Evolutionary conservation across 2,888 invertebrate species (phyloP).

Genomic region (Hymenopus coronatus): DNA sequence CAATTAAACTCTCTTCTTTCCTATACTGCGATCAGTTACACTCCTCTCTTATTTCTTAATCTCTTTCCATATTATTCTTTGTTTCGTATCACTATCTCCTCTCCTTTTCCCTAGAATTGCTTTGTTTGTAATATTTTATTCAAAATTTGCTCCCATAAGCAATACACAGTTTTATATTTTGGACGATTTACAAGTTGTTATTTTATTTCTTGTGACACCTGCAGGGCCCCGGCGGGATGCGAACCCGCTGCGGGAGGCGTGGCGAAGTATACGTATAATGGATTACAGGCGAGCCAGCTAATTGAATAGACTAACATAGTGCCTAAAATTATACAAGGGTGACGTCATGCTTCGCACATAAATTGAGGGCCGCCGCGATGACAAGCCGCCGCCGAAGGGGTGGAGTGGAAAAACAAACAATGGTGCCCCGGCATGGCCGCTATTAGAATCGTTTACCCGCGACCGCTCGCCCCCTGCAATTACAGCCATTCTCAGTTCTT

Average conservation of each 20-base stretch:
- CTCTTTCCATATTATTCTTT: too few species aligned
- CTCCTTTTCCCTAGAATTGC: too few species aligned
- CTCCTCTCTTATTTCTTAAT: too few species aligned
- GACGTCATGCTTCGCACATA: conserved; percentile 21
- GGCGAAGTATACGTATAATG: not conserved
- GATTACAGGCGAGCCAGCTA: conserved; percentile 16
- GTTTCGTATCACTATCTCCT: too few species aligned
- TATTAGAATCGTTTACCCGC: conserved; percentile 34
- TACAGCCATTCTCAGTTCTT: conserved; percentile 15
- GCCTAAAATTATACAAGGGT: conserved; percentile 20
- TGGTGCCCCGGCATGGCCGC: conserved; percentile 30
- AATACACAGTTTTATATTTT: too few species aligned
- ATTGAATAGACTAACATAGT: conserved; percentile 21
- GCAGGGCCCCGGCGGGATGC: not conserved
- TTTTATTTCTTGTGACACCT: not conserved
- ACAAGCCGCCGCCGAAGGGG: conserved; percentile 20
- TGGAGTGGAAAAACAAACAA: conserved; percentile 32
- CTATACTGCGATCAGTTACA: too few species aligned
- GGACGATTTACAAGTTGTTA: too few species aligned
- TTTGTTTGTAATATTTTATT: too few species aligned
- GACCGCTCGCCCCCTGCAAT: conserved; percentile 28
- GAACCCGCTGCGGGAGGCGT: not conserved
- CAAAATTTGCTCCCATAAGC: too few species aligned
- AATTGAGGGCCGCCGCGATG: conserved; percentile 1
- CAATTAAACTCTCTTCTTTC: too few species aligned